phyloP scores from a whole-genome alignment of 2,888 invertebrate genomes.

The Lagria hirta region DNA sequence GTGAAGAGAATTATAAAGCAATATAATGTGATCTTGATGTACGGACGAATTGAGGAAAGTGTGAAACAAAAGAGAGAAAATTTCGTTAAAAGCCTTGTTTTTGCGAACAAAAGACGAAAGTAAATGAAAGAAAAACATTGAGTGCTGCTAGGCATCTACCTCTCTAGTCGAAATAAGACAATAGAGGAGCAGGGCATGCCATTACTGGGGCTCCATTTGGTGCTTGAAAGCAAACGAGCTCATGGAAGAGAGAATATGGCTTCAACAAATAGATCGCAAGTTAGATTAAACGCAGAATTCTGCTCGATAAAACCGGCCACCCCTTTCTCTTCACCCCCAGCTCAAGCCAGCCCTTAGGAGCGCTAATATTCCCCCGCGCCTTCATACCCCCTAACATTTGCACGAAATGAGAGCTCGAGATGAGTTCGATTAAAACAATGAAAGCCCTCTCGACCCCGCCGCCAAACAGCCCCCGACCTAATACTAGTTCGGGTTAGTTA shows the following conservation, averaged over 20 bases:
- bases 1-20: conserved; percentile 13
- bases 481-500: conserved; percentile 45
- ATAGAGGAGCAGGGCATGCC: conserved; percentile 22
- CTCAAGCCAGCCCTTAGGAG: conserved; percentile 50
- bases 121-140: conserved; percentile 26
- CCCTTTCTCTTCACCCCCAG: conserved; percentile 36
- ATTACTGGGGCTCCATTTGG: conserved; percentile 29
- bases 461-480: conserved; percentile 31
- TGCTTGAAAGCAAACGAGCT: conserved; percentile 27
- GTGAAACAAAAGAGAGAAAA: too few species aligned
- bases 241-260: conserved; percentile 37
- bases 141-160: conserved; percentile 17
- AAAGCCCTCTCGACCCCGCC: conserved; percentile 32
- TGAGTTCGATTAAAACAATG: conserved; percentile 56
- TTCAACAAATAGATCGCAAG: conserved; percentile 55
- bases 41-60: neutral
- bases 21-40: neutral
- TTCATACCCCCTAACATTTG: conserved; percentile 54
- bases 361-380: conserved; percentile 54
- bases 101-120: conserved; percentile 13
- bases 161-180: conserved; percentile 19
- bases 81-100: neutral
- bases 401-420: conserved; percentile 55
- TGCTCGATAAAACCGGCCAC: conserved; percentile 51
- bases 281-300: conserved; percentile 55